Evolutionary conservation across 2,888 invertebrate genomes (phyloP).

Genomic region (Synanthedon myopaeformis): DNA sequence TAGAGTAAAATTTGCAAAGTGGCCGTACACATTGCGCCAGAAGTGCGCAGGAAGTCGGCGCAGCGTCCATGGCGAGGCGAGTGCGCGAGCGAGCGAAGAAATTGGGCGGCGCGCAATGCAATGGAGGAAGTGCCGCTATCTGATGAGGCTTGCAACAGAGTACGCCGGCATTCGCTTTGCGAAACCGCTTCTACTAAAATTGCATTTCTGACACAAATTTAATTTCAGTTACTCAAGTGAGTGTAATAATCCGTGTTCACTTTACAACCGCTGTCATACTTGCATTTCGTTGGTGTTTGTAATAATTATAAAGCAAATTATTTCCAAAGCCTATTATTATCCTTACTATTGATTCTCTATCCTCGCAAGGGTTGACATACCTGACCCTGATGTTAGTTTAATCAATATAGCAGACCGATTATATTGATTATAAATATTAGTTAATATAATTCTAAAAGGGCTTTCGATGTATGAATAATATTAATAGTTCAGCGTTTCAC

Average conservation of each 20-base stretch:
- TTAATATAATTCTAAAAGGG: too few species aligned
- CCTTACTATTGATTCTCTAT: too few species aligned
- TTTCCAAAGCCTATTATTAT: too few species aligned
- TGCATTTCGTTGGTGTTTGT: too few species aligned
- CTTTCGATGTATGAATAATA: too few species aligned
- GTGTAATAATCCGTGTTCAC: background rate
- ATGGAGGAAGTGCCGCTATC: constrained; percentile 41
- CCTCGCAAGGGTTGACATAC: too few species aligned
- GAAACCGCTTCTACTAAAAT: constrained; percentile 6
- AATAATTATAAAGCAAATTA: too few species aligned
- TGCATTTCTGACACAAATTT: background rate
- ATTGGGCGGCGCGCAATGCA: constrained; percentile 37
- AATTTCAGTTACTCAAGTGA: background rate
- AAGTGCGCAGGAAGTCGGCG: constrained; percentile 20
- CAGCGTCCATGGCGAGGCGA: constrained; percentile 13
- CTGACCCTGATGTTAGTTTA: too few species aligned
- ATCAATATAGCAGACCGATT: too few species aligned
- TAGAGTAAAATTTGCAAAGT: constrained; percentile 16
- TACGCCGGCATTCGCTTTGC: constrained; percentile 4
- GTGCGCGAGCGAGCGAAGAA: constrained; percentile 29
- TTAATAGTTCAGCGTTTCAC: too few species aligned
- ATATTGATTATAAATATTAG: too few species aligned
- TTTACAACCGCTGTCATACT: background rate
- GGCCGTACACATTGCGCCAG: constrained; percentile 24
- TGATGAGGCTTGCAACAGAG: constrained; percentile 26